phyloP scores from a whole-genome alignment of 2,797 vertebrate genomes.

The Megaceryle alcyon region DNA sequence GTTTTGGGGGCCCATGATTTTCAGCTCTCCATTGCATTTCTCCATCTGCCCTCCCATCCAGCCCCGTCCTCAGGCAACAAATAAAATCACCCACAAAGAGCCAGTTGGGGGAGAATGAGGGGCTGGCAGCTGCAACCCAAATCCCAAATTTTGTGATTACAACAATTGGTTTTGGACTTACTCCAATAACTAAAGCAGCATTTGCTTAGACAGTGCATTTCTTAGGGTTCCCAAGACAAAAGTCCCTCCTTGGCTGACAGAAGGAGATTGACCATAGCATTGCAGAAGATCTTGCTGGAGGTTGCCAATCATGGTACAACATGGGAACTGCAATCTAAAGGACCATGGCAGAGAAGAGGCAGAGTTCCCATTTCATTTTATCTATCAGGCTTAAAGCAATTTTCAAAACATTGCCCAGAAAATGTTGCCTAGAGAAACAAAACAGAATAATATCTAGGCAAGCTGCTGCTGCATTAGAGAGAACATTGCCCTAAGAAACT shows the following conservation, averaged over 20 bases:
- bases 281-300: background rate
- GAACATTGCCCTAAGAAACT: background rate
- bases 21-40: background rate
- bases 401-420: background rate
- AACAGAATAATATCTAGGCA: background rate
- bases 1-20: background rate
- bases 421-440: background rate
- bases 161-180: background rate
- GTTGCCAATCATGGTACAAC: rapidly evolving
- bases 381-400: background rate
- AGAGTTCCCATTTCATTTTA: background rate
- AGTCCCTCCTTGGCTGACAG: background rate
- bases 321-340: background rate
- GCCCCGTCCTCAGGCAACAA: background rate
- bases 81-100: background rate
- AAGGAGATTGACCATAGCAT: background rate
- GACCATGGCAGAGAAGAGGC: background rate
- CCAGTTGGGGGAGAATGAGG: background rate
- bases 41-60: background rate
- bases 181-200: background rate
- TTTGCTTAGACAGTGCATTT: background rate
- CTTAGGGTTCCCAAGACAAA: background rate
- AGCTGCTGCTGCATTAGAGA: background rate
- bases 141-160: background rate
- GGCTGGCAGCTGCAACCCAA: background rate